Conservation (phyloP, 2,888 invertebrate genomes). For the Cataglyphis albicans region DNA sequence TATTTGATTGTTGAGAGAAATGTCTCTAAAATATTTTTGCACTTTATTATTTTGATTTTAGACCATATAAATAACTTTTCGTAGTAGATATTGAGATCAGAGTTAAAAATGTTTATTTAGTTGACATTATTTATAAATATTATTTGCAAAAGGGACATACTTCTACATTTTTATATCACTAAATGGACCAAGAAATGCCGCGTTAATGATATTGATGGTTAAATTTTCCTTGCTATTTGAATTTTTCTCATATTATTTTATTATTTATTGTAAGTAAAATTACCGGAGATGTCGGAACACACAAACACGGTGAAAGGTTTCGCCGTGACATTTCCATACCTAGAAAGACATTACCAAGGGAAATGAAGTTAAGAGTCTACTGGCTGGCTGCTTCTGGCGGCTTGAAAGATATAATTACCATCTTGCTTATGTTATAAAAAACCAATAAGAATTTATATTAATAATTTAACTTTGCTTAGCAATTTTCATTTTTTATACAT, state of each 20-base stretch:
- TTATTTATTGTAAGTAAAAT: conserved; percentile 52
- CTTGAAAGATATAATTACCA: conserved; percentile 42
- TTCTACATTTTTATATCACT: not conserved
- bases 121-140: not conserved
- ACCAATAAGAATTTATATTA: not conserved
- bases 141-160: not conserved
- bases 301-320: conserved; percentile 53
- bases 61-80: conserved; percentile 9
- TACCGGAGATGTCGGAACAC: conserved; percentile 35
- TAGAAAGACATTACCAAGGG: conserved; percentile 47
- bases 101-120: not conserved
- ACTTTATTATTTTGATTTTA: not conserved
- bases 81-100: not conserved
- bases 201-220: conserved; percentile 8
- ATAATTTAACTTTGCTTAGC: not conserved
- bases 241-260: conserved; percentile 21
- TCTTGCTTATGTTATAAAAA: not conserved
- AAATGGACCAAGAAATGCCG: conserved; percentile 6
- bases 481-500: not conserved
- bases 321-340: conserved; percentile 51
- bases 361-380: conserved; percentile 38
- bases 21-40: not conserved
- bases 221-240: conserved; percentile 28
- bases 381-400: not conserved
- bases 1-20: not conserved